Percentiles rank a stretch among this genome's conserved stretches.
Evolutionary conservation across 2,113 vertebrate species (phyloP).

Genomic region (Sceloporus tristichus): DNA sequence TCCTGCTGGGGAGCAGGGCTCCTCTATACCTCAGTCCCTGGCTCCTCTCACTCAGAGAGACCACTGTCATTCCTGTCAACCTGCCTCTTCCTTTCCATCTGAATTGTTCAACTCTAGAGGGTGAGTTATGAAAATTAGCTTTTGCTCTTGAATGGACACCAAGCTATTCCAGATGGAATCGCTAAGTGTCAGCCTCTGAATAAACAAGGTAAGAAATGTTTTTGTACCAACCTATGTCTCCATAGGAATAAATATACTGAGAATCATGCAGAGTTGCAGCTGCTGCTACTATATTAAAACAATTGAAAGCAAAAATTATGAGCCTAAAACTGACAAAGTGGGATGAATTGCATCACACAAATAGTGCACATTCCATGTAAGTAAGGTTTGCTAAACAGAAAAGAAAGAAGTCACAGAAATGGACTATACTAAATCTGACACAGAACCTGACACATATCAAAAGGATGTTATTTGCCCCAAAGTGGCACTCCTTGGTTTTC

Average conservation of each 20-base stretch:
- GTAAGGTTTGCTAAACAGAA: constrained; percentile 1
- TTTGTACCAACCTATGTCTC: neutral
- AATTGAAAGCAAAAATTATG: constrained; percentile 3
- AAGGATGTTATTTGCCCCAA: neutral
- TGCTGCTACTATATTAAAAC: neutral
- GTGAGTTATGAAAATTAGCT: too few species aligned
- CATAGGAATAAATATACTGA: constrained; percentile 7
- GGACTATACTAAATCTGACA: constrained; percentile 5
- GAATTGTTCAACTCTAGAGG: too few species aligned
- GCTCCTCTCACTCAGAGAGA: too few species aligned
- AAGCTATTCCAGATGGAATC: neutral
- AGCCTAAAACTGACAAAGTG: neutral
- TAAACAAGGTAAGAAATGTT: constrained; percentile 12
- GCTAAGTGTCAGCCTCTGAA: constrained; percentile 13
- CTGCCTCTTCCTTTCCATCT: too few species aligned
- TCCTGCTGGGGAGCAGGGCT: too few species aligned
- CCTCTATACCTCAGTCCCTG: neutral
- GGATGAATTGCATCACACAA: neutral
- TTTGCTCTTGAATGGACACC: neutral
- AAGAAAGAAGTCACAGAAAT: neutral
- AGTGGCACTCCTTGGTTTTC: constrained; percentile 21
- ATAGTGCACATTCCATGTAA: constrained; percentile 2
- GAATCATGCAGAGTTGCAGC: constrained; percentile 3
- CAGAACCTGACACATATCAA: neutral
- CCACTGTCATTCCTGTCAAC: too few species aligned